Base-by-base conservation (phyloP, 1,140 invertebrate species). In the Liolophura sinensis region DNA sequence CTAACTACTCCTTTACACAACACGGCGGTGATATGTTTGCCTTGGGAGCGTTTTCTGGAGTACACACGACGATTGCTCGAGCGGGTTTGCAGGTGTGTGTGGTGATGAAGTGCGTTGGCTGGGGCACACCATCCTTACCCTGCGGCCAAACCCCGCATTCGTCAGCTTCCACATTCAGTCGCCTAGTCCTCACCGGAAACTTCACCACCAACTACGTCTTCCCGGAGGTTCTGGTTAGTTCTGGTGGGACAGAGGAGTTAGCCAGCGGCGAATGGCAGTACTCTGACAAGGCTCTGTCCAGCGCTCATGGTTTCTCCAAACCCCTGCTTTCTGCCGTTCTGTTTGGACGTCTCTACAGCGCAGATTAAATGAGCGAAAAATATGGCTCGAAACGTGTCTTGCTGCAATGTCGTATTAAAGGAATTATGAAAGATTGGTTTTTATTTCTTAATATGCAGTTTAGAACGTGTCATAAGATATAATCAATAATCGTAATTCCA, bases 21-120 rank as follows among this genome's bases (percentile, higher is more conserved):
- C 27, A 61, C n/a, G 24, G 40, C 6, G 14, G 27, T 9, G 31
- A 40, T 18, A 49, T 72, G 15, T 81, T 73, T 63, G 80, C 75
- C 3, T 67, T 83, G 62, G 81, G 78, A 18, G 78, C 76, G 0
- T 82, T 82, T 62, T 73, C 81, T 60, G 78, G 80, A 9, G 64
- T 80, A 0, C 79, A 80, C 64, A 76, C 69, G 1, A 61, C 68
- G 24, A 65, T 78, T 57, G 78, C 75, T 0, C 25, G 62, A 1
- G 79, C 76, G 50, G 81, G 78, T 61, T 55, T 82, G 12, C 77
- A 83, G 62, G 71, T 77, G 18, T 83, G 81, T 61, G 64, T 66
- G 12, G 15, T 83, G 1, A 47, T 82, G 1, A 73, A 68, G 58
- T 83, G 81, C 48, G 63, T 63, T n/a, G 31, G 31, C 3, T 40